Conservation (phyloP, 35 echinoderm and acorn worm species). For the Heliocidaris erythrogramma region DNA sequence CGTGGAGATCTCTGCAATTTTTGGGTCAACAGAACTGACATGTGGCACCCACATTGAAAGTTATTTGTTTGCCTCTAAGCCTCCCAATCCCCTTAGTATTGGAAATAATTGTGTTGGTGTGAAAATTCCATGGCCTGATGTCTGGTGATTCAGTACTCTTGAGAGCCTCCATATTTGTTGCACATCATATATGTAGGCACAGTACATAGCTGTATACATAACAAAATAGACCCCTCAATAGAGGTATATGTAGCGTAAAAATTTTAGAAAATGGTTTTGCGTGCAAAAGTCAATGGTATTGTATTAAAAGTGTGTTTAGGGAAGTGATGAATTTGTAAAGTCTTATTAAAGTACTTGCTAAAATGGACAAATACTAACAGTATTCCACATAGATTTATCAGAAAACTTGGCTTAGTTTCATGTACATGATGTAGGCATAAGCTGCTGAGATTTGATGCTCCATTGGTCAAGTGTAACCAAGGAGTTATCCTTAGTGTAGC, state of each 20-base stretch:
- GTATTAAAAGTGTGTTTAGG: no score
- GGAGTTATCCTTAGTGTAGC: no score
- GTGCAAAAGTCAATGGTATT: no score
- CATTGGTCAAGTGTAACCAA: neutral
- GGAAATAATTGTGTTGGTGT: slow-evolving; percentile 7
- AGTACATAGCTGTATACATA: no score
- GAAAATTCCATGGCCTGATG: neutral
- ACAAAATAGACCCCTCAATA: no score
- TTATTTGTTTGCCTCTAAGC: neutral
- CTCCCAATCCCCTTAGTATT: neutral
- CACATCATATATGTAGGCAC: neutral
- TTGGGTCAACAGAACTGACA: neutral
- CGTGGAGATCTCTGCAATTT: neutral
- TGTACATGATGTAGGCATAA: no score
- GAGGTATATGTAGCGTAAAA: neutral
- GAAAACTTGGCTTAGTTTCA: no score
- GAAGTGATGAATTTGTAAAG: no score
- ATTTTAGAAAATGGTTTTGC: no score
- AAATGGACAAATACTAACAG: no score
- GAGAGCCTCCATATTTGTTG: neutral
- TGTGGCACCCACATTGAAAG: neutral
- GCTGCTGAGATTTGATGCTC: neutral
- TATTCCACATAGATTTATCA: no score
- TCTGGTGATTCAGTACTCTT: neutral
- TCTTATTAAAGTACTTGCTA: no score